Percentiles rank a stretch among this genome's conserved stretches.
Evolutionary conservation across 2,888 invertebrate genomes (phyloP).

Genomic region (Syrphus vitripennis): DNA sequence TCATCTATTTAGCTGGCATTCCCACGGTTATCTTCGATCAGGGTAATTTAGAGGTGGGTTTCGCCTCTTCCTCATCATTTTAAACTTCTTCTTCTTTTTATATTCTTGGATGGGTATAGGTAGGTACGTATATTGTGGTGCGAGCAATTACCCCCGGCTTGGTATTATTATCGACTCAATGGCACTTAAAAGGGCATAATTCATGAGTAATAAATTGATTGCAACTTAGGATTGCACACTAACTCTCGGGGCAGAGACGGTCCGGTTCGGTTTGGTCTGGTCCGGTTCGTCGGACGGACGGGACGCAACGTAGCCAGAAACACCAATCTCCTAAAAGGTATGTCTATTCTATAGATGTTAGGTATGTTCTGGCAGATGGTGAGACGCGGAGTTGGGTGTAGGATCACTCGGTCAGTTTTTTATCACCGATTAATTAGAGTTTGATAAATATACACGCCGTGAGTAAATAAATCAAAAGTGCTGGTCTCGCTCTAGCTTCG

Average conservation of each 20-base stretch:
- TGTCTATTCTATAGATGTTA: neutral
- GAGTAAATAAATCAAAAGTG: conserved; percentile 80
- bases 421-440: conserved; percentile 82
- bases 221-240: conserved; percentile 60
- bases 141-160: conserved; percentile 48
- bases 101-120: no score
- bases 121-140: conserved; percentile 39
- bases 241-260: conserved; percentile 31
- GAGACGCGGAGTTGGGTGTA: neutral
- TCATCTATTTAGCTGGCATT: conserved; percentile 29
- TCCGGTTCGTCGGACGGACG: no score
- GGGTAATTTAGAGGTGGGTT: conserved; percentile 37
- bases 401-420: conserved; percentile 75
- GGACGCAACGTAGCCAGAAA: neutral
- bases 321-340: neutral
- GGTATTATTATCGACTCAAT: conserved; percentile 67
- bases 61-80: conserved; percentile 8
- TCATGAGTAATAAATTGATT: conserved; percentile 80
- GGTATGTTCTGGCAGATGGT: neutral
- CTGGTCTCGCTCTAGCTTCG: conserved; percentile 9
- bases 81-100: neutral
- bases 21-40: conserved; percentile 58
- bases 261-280: neutral
- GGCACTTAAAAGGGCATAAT: conserved; percentile 79
- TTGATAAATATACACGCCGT: conserved; percentile 82